Base-by-base conservation (phyloP, 2,888 invertebrate genomes). In the Plusia festucae region DNA sequence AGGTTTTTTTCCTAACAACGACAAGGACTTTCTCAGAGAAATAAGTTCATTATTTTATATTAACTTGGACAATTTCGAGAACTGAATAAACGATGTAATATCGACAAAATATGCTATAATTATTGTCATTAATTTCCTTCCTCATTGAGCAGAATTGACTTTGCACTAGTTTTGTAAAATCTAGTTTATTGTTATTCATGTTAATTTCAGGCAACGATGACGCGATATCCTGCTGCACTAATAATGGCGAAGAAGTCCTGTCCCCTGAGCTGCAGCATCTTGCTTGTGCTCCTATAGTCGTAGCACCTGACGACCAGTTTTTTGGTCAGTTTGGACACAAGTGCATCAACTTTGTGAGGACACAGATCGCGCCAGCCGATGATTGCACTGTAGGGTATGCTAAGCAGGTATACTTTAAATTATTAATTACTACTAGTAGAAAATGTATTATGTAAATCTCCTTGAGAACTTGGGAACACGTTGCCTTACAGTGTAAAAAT, bases 271-370 rank as follows among this genome's bases (percentile, higher is more conserved):
- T 93, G 15, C 91, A 93, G n/a, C 97, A 97, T 84, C 96, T 95
- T 81, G 97, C 97, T 0, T 98, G 97, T 76, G 95, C 97, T 69
- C 96, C 97, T 0, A 97, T 98, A 57, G 65, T 87, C 0, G 94
- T 97, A 11, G 95, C 96, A 0, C 87, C 91, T 0, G 88, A 95
- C 0, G 97, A 98, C 85, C 88, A 92, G 0, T 97, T 97, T 85
- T 97, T 95, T 75, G 81, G 92, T 0, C 86, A 89, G 13, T 97
- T 96, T 78, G 89, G 94, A 0, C 96, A 96, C 66, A 91, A 93
- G 2, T 97, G 97, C 78, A 95, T 97, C 87, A 97, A 97, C 88
- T 97, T 97, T 78, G 97, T 97, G 0, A 92, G 97, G 51, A 96
- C 97, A 0, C 96, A 97, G 63, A 86, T 97, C 52, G 96, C 97